Conservation (phyloP, 2,888 invertebrate genomes). For the Germaria angustata region DNA sequence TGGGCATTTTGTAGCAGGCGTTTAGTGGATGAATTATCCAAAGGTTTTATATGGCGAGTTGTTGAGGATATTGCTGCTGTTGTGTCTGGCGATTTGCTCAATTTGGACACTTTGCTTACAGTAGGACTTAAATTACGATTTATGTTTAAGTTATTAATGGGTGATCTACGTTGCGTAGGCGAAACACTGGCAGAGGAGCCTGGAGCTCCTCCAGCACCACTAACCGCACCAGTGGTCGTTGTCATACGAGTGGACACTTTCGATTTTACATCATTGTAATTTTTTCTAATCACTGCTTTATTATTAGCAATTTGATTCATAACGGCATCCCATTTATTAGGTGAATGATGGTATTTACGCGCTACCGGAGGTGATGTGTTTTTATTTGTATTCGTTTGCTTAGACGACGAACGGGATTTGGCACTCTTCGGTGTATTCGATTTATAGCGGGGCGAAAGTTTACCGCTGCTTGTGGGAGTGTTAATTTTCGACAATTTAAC, state of each 20-base stretch:
- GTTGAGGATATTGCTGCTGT: neutral
- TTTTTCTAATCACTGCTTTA: constrained; percentile 83
- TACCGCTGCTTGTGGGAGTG: constrained; percentile 73
- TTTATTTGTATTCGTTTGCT: constrained; percentile 32
- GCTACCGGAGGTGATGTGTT: constrained; percentile 56
- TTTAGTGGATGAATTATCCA: constrained; percentile 50
- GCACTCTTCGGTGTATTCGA: constrained; percentile 65
- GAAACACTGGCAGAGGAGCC: constrained; percentile 75
- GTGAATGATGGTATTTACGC: constrained; percentile 74
- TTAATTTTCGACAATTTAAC: constrained; percentile 33
- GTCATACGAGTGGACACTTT: constrained; percentile 83
- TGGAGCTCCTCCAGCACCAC: constrained; percentile 37
- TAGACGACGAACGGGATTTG: constrained; percentile 46
- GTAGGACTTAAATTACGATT: constrained; percentile 67
- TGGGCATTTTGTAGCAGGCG: constrained; percentile 40
- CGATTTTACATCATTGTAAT: constrained; percentile 92
- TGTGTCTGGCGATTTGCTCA: constrained; percentile 31
- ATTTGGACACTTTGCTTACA: constrained; percentile 68
- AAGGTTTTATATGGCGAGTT: constrained; percentile 23
- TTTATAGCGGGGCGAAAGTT: constrained; percentile 79
- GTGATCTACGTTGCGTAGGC: constrained; percentile 64
- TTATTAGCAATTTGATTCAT: constrained; percentile 90
- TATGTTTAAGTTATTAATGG: constrained; percentile 62
- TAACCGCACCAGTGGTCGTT: constrained; percentile 59
- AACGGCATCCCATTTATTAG: constrained; percentile 88